Evolutionary conservation across 1,140 invertebrate genomes (phyloP).

Genomic region (Rhizoglyphus robini): DNA sequence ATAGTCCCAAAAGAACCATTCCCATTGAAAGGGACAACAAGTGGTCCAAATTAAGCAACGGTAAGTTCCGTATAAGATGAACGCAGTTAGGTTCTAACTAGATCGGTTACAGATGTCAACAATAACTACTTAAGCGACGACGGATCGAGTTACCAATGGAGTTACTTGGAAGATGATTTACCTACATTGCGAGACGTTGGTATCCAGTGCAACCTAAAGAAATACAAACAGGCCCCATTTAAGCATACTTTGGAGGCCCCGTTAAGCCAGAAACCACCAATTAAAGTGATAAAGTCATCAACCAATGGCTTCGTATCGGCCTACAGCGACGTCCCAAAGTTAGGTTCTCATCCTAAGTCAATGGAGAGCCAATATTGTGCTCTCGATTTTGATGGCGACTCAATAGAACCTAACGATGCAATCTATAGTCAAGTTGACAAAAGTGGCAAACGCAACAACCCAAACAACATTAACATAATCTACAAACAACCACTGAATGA

Average conservation of each 20-base stretch:
- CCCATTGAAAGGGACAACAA: neutral
- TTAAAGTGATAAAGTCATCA: constrained; percentile 18
- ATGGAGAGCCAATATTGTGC: neutral
- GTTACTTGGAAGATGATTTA: neutral
- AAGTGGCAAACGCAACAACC: neutral
- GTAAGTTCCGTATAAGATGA: too few relatives aligned
- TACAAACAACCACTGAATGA: constrained; percentile 17
- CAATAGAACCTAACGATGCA: neutral
- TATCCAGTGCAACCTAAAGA: constrained; percentile 12
- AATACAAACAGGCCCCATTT: neutral
- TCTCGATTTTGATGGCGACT: neutral
- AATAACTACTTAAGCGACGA: constrained; percentile 8
- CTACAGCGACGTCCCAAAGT: constrained; percentile 19
- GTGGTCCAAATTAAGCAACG: neutral
- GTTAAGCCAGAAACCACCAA: neutral
- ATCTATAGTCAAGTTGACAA: constrained; percentile 24
- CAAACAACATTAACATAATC: neutral
- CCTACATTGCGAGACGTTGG: neutral
- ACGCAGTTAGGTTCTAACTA: too few relatives aligned
- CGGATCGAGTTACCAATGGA: neutral
- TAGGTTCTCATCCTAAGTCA: neutral
- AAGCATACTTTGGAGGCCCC: neutral
- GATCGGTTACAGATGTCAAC: constrained; percentile 1
- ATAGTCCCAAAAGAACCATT: neutral
- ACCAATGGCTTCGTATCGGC: constrained; percentile 21